Evolutionary conservation across 2,797 vertebrate genomes (phyloP).

Genomic region (Lindbergichthys nudifrons): DNA sequence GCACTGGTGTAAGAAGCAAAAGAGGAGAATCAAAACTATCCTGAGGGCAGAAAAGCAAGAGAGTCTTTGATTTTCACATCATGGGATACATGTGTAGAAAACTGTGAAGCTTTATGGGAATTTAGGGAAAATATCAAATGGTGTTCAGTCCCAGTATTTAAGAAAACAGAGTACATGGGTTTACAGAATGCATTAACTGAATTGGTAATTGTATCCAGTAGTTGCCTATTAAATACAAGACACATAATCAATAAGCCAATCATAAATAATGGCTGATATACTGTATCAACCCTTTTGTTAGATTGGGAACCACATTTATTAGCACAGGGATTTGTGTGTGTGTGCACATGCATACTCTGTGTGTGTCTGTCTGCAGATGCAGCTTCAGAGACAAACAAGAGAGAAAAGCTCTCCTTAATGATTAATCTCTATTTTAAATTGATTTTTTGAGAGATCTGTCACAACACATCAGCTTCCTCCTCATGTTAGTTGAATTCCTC

Average conservation of each 20-base stretch:
- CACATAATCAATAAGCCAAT: neutral
- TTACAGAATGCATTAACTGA: neutral
- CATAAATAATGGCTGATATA: conserved; percentile 1
- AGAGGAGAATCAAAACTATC: conserved; percentile 31
- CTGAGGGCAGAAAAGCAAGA: conserved; percentile 17
- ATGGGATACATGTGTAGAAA: conserved; percentile 23
- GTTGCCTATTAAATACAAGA: neutral
- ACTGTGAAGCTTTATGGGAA: conserved; percentile 1
- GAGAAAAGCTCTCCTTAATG: conserved; percentile 12
- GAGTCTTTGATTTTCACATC: conserved; percentile 36
- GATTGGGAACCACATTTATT: neutral
- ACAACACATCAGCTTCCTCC: conserved; percentile 34
- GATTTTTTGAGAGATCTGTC: conserved; percentile 33
- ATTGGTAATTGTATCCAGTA: neutral
- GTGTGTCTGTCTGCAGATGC: conserved; percentile 1
- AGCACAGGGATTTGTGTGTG: conserved; percentile 15
- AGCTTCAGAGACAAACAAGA: conserved; percentile 27
- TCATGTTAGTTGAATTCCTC: conserved; percentile 27
- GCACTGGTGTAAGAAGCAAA: conserved; percentile 43
- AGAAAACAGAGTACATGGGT: neutral
- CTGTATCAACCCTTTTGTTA: neutral
- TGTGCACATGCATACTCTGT: neutral
- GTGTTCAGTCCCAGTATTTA: neutral
- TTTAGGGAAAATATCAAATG: neutral
- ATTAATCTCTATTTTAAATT: conserved; percentile 30